These are phyloP conservation scores for Myathropa florea DNA, from an alignment of 2,888 invertebrate species.

Conservation along the genomic window DNA sequence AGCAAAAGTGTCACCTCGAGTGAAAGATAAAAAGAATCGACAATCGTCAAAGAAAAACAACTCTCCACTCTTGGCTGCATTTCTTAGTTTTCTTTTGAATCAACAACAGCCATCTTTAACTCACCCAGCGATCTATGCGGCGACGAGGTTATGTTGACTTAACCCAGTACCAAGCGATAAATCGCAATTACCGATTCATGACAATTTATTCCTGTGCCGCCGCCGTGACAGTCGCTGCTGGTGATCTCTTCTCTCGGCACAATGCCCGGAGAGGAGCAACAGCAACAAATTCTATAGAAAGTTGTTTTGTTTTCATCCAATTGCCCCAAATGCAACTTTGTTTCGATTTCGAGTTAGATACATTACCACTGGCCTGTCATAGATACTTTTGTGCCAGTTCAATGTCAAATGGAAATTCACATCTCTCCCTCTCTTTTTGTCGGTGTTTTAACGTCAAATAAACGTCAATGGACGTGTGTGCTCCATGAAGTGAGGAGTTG, in stretches of 20 bases:
- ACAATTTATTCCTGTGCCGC: conserved; percentile 48
- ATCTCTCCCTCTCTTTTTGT: not conserved
- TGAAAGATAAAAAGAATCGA: conserved; percentile 51
- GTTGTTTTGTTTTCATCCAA: conserved; percentile 63
- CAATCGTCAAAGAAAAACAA: not conserved
- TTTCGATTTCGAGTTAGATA: conserved; percentile 10
- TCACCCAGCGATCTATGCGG: not conserved
- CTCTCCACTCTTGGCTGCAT: conserved; percentile 9
- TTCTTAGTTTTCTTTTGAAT: conserved; percentile 6
- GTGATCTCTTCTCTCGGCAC: conserved; percentile 3
- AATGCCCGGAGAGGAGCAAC: conserved; percentile 5
- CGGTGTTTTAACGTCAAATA: conserved; percentile 5
- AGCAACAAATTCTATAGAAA: conserved; percentile 62
- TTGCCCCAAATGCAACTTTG: conserved; percentile 66
- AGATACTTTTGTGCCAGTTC: conserved; percentile 25
- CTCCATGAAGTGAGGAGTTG: not conserved
- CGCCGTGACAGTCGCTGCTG: not conserved
- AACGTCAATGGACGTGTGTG: conserved; percentile 18
- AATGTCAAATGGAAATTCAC: conserved; percentile 50
- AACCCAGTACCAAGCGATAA: conserved; percentile 62
- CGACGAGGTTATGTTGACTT: conserved; percentile 58
- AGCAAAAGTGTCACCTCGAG: conserved; percentile 67
- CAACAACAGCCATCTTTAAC: conserved; percentile 5
- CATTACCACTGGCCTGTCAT: not conserved
- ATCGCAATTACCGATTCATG: conserved; percentile 67